Base-by-base conservation (phyloP, 2,797 vertebrate species). In the Macroramphosus scolopax region DNA sequence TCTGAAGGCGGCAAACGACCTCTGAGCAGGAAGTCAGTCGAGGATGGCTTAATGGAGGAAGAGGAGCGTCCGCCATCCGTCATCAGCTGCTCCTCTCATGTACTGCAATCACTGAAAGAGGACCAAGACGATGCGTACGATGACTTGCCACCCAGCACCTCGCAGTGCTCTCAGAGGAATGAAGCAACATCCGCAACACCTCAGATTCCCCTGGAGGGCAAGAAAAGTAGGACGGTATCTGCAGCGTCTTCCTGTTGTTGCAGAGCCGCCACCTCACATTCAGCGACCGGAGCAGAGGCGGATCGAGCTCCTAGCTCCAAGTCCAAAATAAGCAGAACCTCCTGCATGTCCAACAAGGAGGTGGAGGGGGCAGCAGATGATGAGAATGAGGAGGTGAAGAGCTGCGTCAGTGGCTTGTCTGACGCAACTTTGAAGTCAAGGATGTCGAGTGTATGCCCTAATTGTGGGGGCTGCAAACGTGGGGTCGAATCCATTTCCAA, bases 131-230 rank as follows among this genome's bases (percentile, higher is more conserved):
- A 88, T 25, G 67, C 87, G 52, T 67, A 86, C 31, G 81, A 82
- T 67, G 88, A 81, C 7, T 51, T 89, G 31, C 84, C 77, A 57
- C 87, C 56, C 51, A 87, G 84, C 22, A 82, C 80, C n/a, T 91
- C 91, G 7, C 59, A 62, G 17, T 89, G 84, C 61, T 87, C 84
- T 34, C 72, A 75, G 4, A 82, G 74, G 26, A 80, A 77, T 8
- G 75, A 84, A 20, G 29, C 65, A 3, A 83, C 54, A 40, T 43
- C 64, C 9, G 39, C 50, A 16, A 45, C 52, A 34, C 38, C 24
- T 8, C 66, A 68, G 42, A 26, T 14, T 20, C 60, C 72, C 46
- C 22, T n/a, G 1, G 13, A 46, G 0, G 22, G 51, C 1, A 13
- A 30, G 17, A 26, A 51, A 16, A 51, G 68, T 8, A 56, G 72